Evolutionary conservation across 2,113 vertebrate species (phyloP).

Genomic region (Verasper variegatus): DNA sequence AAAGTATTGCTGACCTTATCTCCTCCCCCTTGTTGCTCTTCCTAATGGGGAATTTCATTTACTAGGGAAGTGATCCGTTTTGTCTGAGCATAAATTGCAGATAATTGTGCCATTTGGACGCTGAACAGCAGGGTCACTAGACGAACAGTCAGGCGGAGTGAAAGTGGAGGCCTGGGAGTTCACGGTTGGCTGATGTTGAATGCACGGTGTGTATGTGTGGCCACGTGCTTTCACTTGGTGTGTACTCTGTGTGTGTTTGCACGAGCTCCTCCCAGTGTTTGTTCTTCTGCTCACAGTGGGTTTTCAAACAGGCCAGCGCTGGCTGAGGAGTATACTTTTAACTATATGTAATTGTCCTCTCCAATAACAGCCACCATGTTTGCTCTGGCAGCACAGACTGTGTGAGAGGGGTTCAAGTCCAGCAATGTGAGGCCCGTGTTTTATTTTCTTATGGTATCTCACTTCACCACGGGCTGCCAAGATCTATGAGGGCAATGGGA

Average conservation of each 20-base stretch:
- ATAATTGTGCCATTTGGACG: conserved; percentile 72
- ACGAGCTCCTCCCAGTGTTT: conserved; percentile 58
- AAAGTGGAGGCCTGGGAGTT: conserved; percentile 75
- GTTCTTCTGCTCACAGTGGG: conserved; percentile 58
- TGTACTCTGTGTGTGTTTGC: conserved; percentile 22
- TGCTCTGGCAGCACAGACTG: conserved; percentile 67
- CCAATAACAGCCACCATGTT: conserved; percentile 71
- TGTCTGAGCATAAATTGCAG: conserved; percentile 72
- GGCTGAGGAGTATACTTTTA: conserved; percentile 54
- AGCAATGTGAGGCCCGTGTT: conserved; percentile 47
- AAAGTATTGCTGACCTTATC: conserved; percentile 60
- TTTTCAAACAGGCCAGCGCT: conserved; percentile 53
- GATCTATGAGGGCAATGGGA: conserved; percentile 54
- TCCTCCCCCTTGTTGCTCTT: conserved; percentile 52
- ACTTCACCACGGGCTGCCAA: conserved; percentile 63
- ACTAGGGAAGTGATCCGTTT: conserved; percentile 69
- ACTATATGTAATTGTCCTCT: conserved; percentile 71
- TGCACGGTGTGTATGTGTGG: conserved; percentile 30
- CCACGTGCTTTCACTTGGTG: conserved; percentile 25
- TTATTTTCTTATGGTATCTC: conserved; percentile 75
- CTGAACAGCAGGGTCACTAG: conserved; percentile 49
- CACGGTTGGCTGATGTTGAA: conserved; percentile 62
- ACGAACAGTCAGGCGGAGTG: conserved; percentile 49
- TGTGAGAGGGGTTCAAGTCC: conserved; percentile 44
- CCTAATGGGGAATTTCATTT: conserved; percentile 76